Conservation (phyloP, 2,888 invertebrate genomes). For the Orchesella flavescens region DNA sequence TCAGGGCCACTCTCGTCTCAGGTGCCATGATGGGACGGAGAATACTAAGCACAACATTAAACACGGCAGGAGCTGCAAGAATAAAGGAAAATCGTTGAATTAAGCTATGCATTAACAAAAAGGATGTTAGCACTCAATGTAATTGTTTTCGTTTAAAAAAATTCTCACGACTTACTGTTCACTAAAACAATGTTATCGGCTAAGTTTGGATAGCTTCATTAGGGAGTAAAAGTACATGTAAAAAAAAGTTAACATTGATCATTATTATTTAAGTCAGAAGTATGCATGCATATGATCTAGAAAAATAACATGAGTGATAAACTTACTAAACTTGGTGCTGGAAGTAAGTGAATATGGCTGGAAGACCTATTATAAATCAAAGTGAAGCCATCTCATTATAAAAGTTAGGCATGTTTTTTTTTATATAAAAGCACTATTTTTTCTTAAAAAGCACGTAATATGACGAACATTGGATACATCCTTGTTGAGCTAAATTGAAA, state of each 20-base stretch:
- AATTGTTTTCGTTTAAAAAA: neutral
- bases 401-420: neutral
- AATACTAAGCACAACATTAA: conserved; percentile 53
- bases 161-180: conserved; percentile 54
- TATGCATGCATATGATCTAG: too few relatives aligned
- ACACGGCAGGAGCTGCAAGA: conserved; percentile 48
- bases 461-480: conserved; percentile 57
- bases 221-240: too few relatives aligned
- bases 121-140: neutral
- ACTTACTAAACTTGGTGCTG: conserved; percentile 56
- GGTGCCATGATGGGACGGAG: conserved; percentile 64
- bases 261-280: too few relatives aligned
- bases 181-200: conserved; percentile 60
- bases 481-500: conserved; percentile 56
- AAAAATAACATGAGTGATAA: too few relatives aligned
- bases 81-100: neutral
- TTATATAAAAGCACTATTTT: too few relatives aligned
- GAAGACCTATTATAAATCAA: conserved; percentile 44
- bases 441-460: too few relatives aligned
- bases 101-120: neutral
- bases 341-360: conserved; percentile 61
- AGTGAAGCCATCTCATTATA: neutral
- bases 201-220: conserved; percentile 46
- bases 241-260: too few relatives aligned
- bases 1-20: conserved; percentile 60